These are phyloP conservation scores for Anadara kagoshimensis DNA, from an alignment of 1,140 invertebrate species.

Conservation along the genomic window DNA sequence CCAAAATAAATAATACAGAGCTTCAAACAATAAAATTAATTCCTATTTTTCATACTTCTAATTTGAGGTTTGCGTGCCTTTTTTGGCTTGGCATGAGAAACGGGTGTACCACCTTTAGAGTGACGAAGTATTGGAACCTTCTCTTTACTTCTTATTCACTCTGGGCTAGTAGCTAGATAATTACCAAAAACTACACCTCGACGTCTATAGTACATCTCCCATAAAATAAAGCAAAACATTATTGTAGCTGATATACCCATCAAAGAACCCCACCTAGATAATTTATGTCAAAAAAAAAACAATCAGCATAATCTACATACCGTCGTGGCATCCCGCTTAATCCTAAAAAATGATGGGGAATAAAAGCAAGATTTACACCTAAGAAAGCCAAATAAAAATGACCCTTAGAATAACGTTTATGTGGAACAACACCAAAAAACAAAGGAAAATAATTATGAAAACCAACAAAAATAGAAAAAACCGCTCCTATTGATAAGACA, in stretches of 20 bases:
- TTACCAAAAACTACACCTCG: constrained; percentile 69
- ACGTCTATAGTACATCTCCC: constrained; percentile 77
- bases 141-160: no score
- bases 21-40: no score
- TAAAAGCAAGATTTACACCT: constrained; percentile 83
- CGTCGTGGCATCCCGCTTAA: constrained; percentile 83
- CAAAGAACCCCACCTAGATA: constrained; percentile 79
- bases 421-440: constrained; percentile 78
- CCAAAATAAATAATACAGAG: no score
- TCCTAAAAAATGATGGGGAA: constrained; percentile 85
- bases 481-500: constrained; percentile 75
- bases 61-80: no score
- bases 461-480: constrained; percentile 83
- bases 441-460: constrained; percentile 81
- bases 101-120: no score
- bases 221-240: constrained; percentile 76
- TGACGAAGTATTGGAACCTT: no score
- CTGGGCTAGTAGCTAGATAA: constrained; percentile 7
- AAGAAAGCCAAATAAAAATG: constrained; percentile 44
- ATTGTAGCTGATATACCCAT: constrained; percentile 77
- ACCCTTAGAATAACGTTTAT: constrained; percentile 69
- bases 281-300: constrained; percentile 78
- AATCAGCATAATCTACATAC: constrained; percentile 83
- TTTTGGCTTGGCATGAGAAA: no score
- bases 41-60: no score